These are phyloP conservation scores for Scaptomyza parva DNA, from an alignment of 2,888 invertebrate genomes.

Conservation along the genomic window DNA sequence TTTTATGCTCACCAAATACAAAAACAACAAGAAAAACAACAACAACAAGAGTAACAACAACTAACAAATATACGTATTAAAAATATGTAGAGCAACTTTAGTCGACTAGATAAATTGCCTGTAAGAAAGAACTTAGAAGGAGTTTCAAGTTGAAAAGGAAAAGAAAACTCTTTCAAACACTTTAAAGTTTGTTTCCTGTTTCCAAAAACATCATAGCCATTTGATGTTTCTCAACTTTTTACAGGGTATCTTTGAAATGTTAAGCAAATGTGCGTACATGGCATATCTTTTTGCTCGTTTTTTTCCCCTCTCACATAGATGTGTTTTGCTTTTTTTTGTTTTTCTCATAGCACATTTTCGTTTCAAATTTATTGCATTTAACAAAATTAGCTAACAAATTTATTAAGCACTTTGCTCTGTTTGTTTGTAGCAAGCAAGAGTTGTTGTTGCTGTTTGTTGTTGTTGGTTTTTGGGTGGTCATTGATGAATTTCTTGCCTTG, in stretches of 20 bases:
- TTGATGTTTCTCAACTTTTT: neutral
- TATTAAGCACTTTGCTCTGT: constrained; percentile 72
- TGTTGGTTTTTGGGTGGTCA: constrained; percentile 45
- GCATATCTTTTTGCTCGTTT: constrained; percentile 40
- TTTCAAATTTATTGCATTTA: constrained; percentile 81
- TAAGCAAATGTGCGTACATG: constrained; percentile 64
- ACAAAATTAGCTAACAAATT: constrained; percentile 82
- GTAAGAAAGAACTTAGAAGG: neutral
- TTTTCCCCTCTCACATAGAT: constrained; percentile 24
- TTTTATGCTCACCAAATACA: constrained; percentile 63
- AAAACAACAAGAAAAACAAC: constrained; percentile 43
- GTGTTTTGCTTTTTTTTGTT: constrained; percentile 1
- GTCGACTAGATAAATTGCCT: constrained; percentile 31
- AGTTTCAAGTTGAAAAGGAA: no score
- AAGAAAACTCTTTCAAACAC: no score
- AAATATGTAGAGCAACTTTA: neutral
- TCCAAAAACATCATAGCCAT: neutral
- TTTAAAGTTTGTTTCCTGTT: no score
- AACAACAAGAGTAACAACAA: constrained; percentile 16
- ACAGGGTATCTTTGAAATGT: constrained; percentile 49
- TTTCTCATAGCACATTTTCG: constrained; percentile 74
- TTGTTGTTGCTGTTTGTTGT: constrained; percentile 17
- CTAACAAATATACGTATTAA: constrained; percentile 36
- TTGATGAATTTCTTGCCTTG: constrained; percentile 63
- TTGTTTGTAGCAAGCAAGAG: constrained; percentile 2